Evolutionary conservation across 2,797 vertebrate genomes (phyloP).

Genomic region (Amphiprion clarkii): DNA sequence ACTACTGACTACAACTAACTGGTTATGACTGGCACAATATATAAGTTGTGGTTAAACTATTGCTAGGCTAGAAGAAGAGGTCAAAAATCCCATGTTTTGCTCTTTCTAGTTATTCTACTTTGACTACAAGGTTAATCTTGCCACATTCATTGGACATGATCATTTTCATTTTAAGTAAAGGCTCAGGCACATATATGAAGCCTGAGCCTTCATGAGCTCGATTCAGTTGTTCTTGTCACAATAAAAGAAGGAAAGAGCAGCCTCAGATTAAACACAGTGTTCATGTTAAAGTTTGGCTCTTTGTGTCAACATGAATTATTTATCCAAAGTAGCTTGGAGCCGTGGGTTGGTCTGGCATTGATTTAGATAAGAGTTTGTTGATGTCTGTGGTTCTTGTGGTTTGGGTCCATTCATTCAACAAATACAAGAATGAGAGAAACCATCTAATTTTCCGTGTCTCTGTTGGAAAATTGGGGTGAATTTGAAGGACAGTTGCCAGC

Average conservation of each 20-base stretch:
- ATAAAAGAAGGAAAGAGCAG: not conserved
- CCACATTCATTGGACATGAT: too few relatives aligned
- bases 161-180: too few relatives aligned
- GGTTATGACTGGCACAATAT: too few relatives aligned
- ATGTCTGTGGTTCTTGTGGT: constrained; percentile 76
- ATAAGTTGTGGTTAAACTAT: too few relatives aligned
- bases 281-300: constrained; percentile 44
- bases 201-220: not conserved
- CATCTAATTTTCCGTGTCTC: constrained; percentile 57
- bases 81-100: too few relatives aligned
- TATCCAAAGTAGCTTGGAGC: constrained; percentile 57
- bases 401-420: constrained; percentile 59
- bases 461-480: constrained; percentile 45
- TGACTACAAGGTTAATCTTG: too few relatives aligned
- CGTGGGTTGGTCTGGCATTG: constrained; percentile 64
- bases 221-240: not conserved
- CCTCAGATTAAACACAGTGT: constrained; percentile 18
- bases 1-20: too few relatives aligned
- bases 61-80: too few relatives aligned
- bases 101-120: too few relatives aligned
- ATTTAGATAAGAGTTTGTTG: constrained; percentile 80
- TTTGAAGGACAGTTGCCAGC: constrained; percentile 16
- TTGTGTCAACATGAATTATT: constrained; percentile 59
- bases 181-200: too few relatives aligned
- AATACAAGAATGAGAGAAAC: constrained; percentile 39